These are phyloP conservation scores for Parasteatoda tepidariorum DNA, from an alignment of 1,140 invertebrate species.

Conservation along the genomic window DNA sequence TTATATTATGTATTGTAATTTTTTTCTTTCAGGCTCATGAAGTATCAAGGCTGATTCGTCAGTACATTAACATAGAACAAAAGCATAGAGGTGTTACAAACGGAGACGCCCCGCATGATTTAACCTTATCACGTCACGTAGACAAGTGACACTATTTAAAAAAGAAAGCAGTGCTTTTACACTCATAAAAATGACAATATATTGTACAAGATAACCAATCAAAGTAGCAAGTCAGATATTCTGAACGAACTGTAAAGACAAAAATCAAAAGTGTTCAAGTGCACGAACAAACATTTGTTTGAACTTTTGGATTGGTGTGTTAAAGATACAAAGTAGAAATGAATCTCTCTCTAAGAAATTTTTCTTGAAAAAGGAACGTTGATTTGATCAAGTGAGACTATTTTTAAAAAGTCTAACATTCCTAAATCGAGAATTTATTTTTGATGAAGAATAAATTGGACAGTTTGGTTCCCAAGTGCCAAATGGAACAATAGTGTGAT, in stretches of 20 bases:
- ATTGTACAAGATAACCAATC: not conserved
- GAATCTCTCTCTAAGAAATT: too few species aligned
- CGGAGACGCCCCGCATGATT: slow-evolving; percentile 32
- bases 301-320: too few species aligned
- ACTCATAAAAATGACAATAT: not conserved
- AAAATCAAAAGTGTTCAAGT: not conserved
- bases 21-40: slow-evolving; percentile 69
- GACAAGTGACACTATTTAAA: slow-evolving; percentile 4
- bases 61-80: slow-evolving; percentile 92
- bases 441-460: too few species aligned
- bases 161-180: not conserved
- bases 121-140: slow-evolving; percentile 52
- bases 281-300: too few species aligned
- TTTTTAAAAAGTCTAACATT: too few species aligned
- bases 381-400: too few species aligned
- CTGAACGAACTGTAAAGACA: not conserved
- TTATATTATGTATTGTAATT: too few species aligned
- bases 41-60: slow-evolving; percentile 92
- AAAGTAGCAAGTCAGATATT: not conserved
- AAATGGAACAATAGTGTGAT: too few species aligned
- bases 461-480: too few species aligned
- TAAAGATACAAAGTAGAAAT: too few species aligned
- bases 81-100: slow-evolving; percentile 54
- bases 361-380: too few species aligned
- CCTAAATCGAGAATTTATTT: too few species aligned